Evolutionary conservation across 2,797 vertebrate species (phyloP), one percentile per base, ranked within the genome.

Genomic region (Urosaurus nigricauda): DNA sequence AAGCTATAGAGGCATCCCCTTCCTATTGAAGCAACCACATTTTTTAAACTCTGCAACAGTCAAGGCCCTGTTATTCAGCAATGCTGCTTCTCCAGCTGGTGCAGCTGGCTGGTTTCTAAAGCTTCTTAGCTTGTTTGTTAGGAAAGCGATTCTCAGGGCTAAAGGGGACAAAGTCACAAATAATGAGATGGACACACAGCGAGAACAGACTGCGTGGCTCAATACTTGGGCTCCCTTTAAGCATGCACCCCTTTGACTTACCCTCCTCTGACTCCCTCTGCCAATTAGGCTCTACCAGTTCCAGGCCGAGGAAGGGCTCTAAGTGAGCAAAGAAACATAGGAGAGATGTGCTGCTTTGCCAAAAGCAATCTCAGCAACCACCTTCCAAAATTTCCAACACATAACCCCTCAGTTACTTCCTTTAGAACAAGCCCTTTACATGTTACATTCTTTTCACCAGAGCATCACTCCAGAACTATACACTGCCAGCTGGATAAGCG

Each of bases 311-410:
- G 88, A 11, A 1, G 94, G 93, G 93, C 94, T 94, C 95, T 96
- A 91, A 68, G 77, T 92, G 92, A 94, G 92, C 90, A 95, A 78
- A 95, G 88, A 95, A 95, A 93, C 87, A 95, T 65, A 95, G 88
- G 0, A 0, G 12, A 6, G 75, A n/a, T 84, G 24, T 88, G 87
- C 65, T 79, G 75, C 68, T 88, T 88, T 79, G 87, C 51, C 5
- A 79, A 1, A 21, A 82, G 47, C 78, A 51, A 78, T 40, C 63
- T 51, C 21, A 73, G 24, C 9, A 70, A 40, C 17, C 4, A 29
- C 58, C n/a, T 19, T 35, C 58, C 26, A 79, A 51, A 70, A 87
- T 40, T 47, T 17, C 43, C 26, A 19, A n/a, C 2, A 13, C 17
- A 56, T 3, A 12, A 29, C 43, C 51, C n/a, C 58, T 77, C 75